A percentile compares a stretch with the other conserved stretches of the same genome.
These are phyloP conservation scores for Artemia sinica DNA, from an alignment of 2,888 invertebrate genomes.

Conservation along the genomic window DNA sequence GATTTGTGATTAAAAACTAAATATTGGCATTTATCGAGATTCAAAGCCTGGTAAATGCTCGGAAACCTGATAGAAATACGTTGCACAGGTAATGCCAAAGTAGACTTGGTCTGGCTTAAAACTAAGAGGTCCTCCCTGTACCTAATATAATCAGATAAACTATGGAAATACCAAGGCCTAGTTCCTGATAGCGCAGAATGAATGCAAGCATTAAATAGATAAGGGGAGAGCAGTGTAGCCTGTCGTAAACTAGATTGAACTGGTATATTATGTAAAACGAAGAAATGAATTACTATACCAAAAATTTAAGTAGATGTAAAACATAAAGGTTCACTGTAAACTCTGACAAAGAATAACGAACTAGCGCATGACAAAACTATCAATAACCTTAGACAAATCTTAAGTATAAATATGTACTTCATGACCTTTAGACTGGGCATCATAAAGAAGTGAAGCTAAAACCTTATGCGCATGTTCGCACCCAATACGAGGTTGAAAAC, in stretches of 20 bases:
- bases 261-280: not conserved
- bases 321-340: too few relatives aligned
- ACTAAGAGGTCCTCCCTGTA: not conserved
- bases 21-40: not conserved
- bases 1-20: not conserved
- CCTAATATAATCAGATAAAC: not conserved
- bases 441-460: too few relatives aligned
- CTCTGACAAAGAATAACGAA: too few relatives aligned
- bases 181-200: not conserved
- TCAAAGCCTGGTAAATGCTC: not conserved
- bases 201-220: not conserved
- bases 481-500: too few relatives aligned
- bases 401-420: too few relatives aligned
- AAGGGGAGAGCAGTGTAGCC: not conserved
- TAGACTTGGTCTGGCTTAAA: not conserved
- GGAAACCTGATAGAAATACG: not conserved
- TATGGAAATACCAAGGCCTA: not conserved
- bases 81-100: conserved; percentile 1
- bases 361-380: too few relatives aligned
- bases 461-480: too few relatives aligned
- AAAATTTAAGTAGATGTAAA: not conserved
- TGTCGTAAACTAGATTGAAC: not conserved
- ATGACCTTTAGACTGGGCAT: too few relatives aligned
- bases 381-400: too few relatives aligned
- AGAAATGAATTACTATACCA: not conserved